Conservation (phyloP, 2,888 invertebrate genomes). For the Chrysolina haemoptera region DNA sequence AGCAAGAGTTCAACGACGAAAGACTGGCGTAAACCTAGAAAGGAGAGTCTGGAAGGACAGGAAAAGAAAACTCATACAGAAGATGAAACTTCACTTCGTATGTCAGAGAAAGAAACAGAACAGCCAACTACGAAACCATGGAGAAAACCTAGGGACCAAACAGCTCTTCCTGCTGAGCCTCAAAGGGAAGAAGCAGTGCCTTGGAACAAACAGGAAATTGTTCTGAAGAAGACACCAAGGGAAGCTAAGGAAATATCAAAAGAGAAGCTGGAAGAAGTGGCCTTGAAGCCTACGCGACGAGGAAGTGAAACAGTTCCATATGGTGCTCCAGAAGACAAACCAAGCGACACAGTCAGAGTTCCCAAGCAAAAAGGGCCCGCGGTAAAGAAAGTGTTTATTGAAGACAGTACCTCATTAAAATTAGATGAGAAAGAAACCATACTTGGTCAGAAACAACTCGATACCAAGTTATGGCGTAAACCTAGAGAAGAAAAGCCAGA, state of each 20-base stretch:
- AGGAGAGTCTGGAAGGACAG: background rate
- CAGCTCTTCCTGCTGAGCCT: background rate
- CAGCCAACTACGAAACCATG: slow-evolving; percentile 18
- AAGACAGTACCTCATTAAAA: slow-evolving; percentile 50
- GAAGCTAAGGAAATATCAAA: slow-evolving; percentile 67
- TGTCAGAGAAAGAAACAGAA: slow-evolving; percentile 45
- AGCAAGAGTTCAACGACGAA: slow-evolving; percentile 38
- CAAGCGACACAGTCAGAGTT: background rate
- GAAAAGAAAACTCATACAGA: slow-evolving; percentile 1
- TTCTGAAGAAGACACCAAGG: slow-evolving; percentile 69
- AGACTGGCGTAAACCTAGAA: slow-evolving; percentile 33
- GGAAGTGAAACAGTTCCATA: slow-evolving; percentile 34
- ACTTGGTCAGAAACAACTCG: slow-evolving; percentile 55
- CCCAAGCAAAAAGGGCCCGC: slow-evolving; percentile 4
- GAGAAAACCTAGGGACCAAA: slow-evolving; percentile 27
- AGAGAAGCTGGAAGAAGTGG: slow-evolving; percentile 69
- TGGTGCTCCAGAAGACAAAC: background rate
- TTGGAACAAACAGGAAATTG: slow-evolving; percentile 77
- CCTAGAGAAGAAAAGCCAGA: slow-evolving; percentile 35
- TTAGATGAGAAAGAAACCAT: slow-evolving; percentile 51
- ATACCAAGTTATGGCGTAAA: slow-evolving; percentile 58
- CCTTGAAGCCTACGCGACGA: slow-evolving; percentile 70
- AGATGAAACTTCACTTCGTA: background rate
- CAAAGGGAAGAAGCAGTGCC: slow-evolving; percentile 67
- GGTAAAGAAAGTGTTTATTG: slow-evolving; percentile 2